Base-by-base conservation (phyloP, 1,140 invertebrate species). In the Bombus affinis region DNA sequence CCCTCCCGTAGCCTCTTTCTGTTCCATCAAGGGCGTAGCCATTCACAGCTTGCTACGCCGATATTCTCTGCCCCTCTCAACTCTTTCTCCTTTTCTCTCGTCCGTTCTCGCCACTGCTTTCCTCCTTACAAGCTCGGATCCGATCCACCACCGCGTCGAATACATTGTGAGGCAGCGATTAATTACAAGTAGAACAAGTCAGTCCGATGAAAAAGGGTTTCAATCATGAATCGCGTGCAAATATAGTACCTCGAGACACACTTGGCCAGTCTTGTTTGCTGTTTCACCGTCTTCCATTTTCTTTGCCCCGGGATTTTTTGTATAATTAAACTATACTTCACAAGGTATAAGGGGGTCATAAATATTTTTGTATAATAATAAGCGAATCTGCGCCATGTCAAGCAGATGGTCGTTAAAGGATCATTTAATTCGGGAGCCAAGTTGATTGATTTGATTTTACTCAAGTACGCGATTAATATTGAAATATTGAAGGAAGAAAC, bases 21-120 rank as follows among this genome's bases (percentile, higher is more conserved):
- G 81, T 90, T 92, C 89, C 90, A 91, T 92, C 92, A 91, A 92
- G 91, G 90, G 89, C 92, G 89, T 89, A 93, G 92, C 93, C 92
- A 93, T 93, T 93, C 92, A 93, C 92, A 93, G 91, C 89, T 92
- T 91, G 89, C 89, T 91, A 68, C 75, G 81, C 90, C 86, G 87
- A 92, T 92, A 35, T 35, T 35, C 87, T 83, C 85, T 87, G 86
- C 78, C 89, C 81, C 81, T 86, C 71, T 83, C 65, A 0, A 53
- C 37, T 28, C 28, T 73, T 15, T 18, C 28, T 44, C 81, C 66
- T 83, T 82, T 65, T 42, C 68, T 57, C 62, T 35, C 68, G 37
- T 57, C 32, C 53, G 22, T 47, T 80, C 53, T 81, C 84, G 62
- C 32, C 75, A 65, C 32, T 70, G 66, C 44, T 86, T 83, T 73